Base-by-base conservation (phyloP, 2,113 vertebrate genomes). In the Spheniscus mendiculus region DNA sequence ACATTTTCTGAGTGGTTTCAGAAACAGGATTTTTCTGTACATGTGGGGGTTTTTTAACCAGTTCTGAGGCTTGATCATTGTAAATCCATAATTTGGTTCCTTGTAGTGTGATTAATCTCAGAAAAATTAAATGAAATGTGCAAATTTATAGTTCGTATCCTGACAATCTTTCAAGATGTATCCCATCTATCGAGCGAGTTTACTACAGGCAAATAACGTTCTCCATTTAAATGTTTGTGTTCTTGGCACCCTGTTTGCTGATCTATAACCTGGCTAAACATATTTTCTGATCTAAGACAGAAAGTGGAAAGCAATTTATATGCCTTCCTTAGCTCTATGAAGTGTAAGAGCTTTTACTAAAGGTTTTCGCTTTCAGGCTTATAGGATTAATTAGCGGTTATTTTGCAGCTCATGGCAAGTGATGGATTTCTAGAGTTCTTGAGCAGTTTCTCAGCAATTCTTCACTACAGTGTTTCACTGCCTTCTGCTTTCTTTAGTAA, bases 201-300 rank as follows among this genome's bases (percentile, higher is more conserved):
- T 90, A 85, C 94, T 95, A 65, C 70, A 53, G 84, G 62, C 89
- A 94, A 93, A 95, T 89, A 91, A 93, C 65, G 0, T 89, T 95
- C 44, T 98, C 84, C 80, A 92, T 93, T 85, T 96, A 91, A 95
- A 95, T 90, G 88, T 89, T 86, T 87, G 88, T 81, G 45, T 76
- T 96, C 87, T 78, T 96, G 95, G 95, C 96, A 96, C 52, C 44
- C 85, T 83, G 94, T 80, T 95, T 95, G 88, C 92, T 96, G 90
- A 81, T 93, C 90, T 94, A 34, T 97, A 96, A 81, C 94, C 87
- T 91, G 73, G 40, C 61, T 96, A 92, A 91, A 82, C 53, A 34
- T 94, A 96, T 95, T 92, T 97, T 87, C 89, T 91, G 83, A 56
- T 87, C 69, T 52, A 61, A 96, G 89, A 92, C 69, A 84, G 89